A percentile compares a stretch with the other conserved stretches of the same genome.
These are phyloP conservation scores for Ammospiza caudacuta DNA, from an alignment of 2,113 vertebrate genomes.

Conservation along the genomic window DNA sequence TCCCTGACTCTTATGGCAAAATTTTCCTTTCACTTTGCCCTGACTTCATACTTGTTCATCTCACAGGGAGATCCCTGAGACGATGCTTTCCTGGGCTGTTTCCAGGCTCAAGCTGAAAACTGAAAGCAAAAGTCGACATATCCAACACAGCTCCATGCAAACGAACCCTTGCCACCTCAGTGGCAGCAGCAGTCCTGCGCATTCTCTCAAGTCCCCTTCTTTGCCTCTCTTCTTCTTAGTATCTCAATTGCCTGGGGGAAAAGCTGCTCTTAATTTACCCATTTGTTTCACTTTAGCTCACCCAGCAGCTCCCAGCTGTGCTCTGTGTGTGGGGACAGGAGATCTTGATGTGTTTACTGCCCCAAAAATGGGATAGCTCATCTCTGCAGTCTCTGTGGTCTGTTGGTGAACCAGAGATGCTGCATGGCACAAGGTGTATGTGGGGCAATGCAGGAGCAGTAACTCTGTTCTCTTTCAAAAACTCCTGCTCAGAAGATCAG, in stretches of 20 bases:
- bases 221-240: neutral
- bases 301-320: neutral
- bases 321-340: neutral
- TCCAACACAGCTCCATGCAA: rapidly evolving
- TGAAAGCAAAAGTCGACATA: neutral
- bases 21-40: neutral
- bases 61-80: neutral
- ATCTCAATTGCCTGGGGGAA: neutral
- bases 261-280: neutral
- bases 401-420: neutral
- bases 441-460: neutral
- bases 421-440: rapidly evolving
- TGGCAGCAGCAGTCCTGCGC: neutral
- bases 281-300: neutral
- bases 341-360: neutral
- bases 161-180: neutral
- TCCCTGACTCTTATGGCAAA: neutral
- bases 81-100: neutral
- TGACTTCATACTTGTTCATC: neutral
- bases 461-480: neutral
- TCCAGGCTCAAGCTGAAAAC: neutral
- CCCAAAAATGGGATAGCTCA: neutral
- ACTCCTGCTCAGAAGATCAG: neutral
- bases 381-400: neutral
- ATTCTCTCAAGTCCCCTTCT: neutral